Evolutionary conservation across 2,797 vertebrate species (phyloP).

Genomic region (Paedocypris micromegethes): DNA sequence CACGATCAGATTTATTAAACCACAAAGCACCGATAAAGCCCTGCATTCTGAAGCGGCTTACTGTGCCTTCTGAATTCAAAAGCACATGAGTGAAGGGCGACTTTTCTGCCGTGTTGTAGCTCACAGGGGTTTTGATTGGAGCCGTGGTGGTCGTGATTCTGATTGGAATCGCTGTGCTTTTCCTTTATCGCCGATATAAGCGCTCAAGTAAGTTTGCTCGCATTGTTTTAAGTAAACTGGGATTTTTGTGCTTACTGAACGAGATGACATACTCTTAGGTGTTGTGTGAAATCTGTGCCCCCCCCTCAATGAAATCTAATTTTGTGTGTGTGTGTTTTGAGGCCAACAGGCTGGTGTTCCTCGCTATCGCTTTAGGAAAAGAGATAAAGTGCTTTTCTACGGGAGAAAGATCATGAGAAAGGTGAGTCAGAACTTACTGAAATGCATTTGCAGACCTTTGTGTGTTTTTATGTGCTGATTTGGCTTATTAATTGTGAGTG

Average conservation of each 20-base stretch:
- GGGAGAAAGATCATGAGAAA: slow-evolving; percentile 95
- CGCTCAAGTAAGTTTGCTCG: slow-evolving; percentile 71
- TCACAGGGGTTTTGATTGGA: slow-evolving; percentile 82
- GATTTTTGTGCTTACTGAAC: too few species aligned
- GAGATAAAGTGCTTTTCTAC: slow-evolving; percentile 92
- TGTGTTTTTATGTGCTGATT: slow-evolving; percentile 3
- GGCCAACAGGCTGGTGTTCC: slow-evolving; percentile 71
- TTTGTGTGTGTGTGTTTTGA: slow-evolving; percentile 53
- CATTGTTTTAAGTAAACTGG: too few species aligned
- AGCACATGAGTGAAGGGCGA: neutral
- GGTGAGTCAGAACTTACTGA: slow-evolving; percentile 60
- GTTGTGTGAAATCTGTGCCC: too few species aligned
- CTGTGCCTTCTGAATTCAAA: neutral
- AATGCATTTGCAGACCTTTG: neutral
- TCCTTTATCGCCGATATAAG: slow-evolving; percentile 77
- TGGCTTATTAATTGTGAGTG: neutral
- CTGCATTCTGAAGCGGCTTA: too few species aligned
- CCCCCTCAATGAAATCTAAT: neutral
- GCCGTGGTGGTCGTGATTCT: slow-evolving; percentile 73
- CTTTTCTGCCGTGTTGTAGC: slow-evolving; percentile 58
- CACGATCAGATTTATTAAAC: too few species aligned
- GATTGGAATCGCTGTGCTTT: slow-evolving; percentile 73
- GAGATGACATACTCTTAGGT: too few species aligned
- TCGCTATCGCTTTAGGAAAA: slow-evolving; percentile 88
- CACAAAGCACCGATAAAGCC: too few species aligned